A percentile compares a stretch with the other conserved stretches of the same genome.
Evolutionary conservation across 2,113 vertebrate species (phyloP).

Genomic region (Struthidea cinerea): DNA sequence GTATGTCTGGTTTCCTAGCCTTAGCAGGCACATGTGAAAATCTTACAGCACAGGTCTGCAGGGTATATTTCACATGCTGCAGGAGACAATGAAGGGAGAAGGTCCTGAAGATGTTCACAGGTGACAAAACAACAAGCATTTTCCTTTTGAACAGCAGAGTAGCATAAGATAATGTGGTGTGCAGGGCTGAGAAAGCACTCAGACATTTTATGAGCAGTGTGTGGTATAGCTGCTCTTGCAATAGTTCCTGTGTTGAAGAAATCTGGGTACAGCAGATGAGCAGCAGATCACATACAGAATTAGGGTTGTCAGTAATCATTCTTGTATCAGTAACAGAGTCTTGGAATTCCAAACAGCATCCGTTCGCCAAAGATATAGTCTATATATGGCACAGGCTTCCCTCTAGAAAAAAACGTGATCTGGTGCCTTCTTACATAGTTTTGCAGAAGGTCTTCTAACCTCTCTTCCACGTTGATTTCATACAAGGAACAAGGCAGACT

Average conservation of each 20-base stretch:
- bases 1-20: not conserved
- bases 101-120: not conserved
- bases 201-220: not conserved
- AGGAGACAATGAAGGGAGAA: not conserved
- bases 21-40: not conserved
- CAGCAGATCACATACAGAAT: not conserved
- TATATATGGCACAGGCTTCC: not conserved
- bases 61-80: fast-evolving
- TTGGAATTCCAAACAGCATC: not conserved
- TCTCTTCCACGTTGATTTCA: not conserved
- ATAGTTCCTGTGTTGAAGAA: not conserved
- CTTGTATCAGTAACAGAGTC: not conserved
- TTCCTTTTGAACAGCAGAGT: not conserved
- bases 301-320: not conserved
- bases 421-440: not conserved
- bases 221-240: not conserved
- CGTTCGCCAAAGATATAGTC: not conserved
- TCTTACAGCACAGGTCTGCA: not conserved
- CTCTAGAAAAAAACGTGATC: not conserved
- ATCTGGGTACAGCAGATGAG: not conserved
- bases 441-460: not conserved
- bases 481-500: not conserved
- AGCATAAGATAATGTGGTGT: not conserved
- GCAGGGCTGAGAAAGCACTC: not conserved
- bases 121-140: not conserved